phyloP scores from a whole-genome alignment of 1,140 invertebrate species.

The Drosophila nigromelanica region DNA sequence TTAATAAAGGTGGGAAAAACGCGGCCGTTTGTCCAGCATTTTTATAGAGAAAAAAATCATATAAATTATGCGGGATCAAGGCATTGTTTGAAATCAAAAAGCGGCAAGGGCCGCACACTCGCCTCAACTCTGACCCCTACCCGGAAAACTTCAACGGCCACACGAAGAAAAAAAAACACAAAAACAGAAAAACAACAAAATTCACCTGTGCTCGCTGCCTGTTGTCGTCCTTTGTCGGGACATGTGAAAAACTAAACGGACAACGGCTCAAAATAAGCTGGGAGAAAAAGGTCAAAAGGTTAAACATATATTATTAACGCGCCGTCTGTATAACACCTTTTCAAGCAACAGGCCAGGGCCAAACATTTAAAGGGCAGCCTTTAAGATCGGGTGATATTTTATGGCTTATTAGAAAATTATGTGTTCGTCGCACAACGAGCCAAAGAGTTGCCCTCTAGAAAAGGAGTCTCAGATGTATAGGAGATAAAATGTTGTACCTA shows the following conservation, averaged over 20 bases:
- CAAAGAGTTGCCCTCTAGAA: constrained; percentile 21
- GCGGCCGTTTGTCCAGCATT: constrained; percentile 51
- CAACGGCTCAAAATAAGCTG: constrained; percentile 35
- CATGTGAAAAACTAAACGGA: constrained; percentile 57
- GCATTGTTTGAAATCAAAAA: constrained; percentile 64
- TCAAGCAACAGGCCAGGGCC: constrained; percentile 16
- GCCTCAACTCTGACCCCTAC: not conserved
- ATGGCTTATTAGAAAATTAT: constrained; percentile 82
- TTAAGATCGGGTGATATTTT: constrained; percentile 72
- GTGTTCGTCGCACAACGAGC: constrained; percentile 2
- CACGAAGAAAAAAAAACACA: constrained; percentile 19
- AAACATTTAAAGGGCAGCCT: constrained; percentile 24
- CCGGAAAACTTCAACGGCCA: constrained; percentile 6
- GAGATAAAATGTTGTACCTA: constrained; percentile 41
- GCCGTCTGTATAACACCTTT: constrained; percentile 65
- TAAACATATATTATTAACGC: constrained; percentile 50
- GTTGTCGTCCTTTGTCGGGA: constrained; percentile 54
- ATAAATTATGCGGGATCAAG: constrained; percentile 81
- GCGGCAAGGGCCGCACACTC: constrained; percentile 18
- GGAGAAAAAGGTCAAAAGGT: constrained; percentile 66
- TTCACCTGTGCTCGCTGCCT: constrained; percentile 64
- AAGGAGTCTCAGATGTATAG: constrained; percentile 26
- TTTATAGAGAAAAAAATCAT: constrained; percentile 78
- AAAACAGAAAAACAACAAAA: constrained; percentile 25
- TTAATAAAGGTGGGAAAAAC: constrained; percentile 80